A percentile compares a stretch with the other conserved stretches of the same genome.
Conservation (phyloP, 2,888 invertebrate species). For the Acanthosepion pharaonis region DNA sequence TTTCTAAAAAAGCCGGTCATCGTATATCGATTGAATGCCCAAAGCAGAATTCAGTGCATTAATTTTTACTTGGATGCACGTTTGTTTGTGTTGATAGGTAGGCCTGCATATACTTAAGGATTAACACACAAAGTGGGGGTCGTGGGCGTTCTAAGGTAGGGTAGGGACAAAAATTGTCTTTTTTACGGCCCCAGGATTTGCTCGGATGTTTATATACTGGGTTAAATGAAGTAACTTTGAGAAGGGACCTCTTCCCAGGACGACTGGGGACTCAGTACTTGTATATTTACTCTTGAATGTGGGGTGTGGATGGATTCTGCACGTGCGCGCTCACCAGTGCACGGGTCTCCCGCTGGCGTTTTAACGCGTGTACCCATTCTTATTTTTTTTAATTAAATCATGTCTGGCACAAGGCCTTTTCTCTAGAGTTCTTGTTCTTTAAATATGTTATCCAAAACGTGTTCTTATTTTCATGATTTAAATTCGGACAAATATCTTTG, state of each 20-base stretch:
- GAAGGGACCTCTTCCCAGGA: neutral
- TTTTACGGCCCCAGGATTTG: neutral
- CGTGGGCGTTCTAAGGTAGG: neutral
- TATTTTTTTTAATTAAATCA: too few relatives aligned
- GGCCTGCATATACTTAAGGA: neutral
- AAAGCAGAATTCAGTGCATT: neutral
- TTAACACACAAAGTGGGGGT: neutral
- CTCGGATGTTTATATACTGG: neutral
- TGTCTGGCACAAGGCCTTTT: too few relatives aligned
- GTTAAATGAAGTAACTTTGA: neutral
- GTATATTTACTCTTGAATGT: neutral
- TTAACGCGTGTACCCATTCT: too few relatives aligned
- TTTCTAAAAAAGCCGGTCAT: neutral
- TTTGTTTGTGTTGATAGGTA: neutral
- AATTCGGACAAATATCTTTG: too few relatives aligned
- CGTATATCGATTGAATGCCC: neutral
- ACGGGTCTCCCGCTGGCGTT: too few relatives aligned
- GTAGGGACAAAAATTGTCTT: neutral
- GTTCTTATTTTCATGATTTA: too few relatives aligned
- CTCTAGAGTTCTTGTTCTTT: too few relatives aligned
- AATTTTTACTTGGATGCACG: neutral
- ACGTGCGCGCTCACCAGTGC: too few relatives aligned
- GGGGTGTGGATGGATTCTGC: neutral
- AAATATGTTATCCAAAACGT: too few relatives aligned
- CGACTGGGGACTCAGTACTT: neutral